Conservation (phyloP, 1,140 invertebrate species). For the Lineus longissimus region DNA sequence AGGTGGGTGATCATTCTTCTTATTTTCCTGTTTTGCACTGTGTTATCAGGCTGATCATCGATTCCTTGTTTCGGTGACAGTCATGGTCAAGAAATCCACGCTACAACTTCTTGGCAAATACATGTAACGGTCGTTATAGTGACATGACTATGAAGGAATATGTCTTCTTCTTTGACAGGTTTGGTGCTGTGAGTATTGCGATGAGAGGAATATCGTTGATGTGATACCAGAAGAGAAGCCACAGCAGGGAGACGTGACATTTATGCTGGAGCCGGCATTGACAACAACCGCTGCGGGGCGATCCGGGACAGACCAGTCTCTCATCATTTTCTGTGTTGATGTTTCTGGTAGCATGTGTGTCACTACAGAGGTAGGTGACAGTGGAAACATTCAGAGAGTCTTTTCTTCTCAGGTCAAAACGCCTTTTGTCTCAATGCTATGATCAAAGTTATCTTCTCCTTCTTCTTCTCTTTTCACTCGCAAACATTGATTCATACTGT, state of each 20-base stretch:
- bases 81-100: too few relatives aligned
- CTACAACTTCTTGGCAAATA: too few relatives aligned
- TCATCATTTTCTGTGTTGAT: conserved; percentile 50
- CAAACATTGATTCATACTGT: too few relatives aligned
- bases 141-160: too few relatives aligned
- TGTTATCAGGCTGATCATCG: too few relatives aligned
- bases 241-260: conserved; percentile 40
- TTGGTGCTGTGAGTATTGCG: conserved; percentile 51
- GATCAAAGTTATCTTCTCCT: too few relatives aligned
- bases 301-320: conserved; percentile 35
- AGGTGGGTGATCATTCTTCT: conserved; percentile 28
- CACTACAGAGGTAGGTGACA: conserved; percentile 37
- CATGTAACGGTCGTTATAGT: too few relatives aligned
- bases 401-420: background rate
- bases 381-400: background rate
- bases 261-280: conserved; percentile 38
- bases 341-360: conserved; percentile 51
- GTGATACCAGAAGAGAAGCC: conserved; percentile 44
- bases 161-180: conserved; percentile 25
- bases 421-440: too few relatives aligned
- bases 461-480: too few relatives aligned
- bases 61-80: too few relatives aligned
- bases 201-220: conserved; percentile 34
- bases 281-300: conserved; percentile 30
- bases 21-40: too few relatives aligned